Evolutionary conservation across 2,797 vertebrate genomes (phyloP).

Genomic region (Echiichthys vipera): DNA sequence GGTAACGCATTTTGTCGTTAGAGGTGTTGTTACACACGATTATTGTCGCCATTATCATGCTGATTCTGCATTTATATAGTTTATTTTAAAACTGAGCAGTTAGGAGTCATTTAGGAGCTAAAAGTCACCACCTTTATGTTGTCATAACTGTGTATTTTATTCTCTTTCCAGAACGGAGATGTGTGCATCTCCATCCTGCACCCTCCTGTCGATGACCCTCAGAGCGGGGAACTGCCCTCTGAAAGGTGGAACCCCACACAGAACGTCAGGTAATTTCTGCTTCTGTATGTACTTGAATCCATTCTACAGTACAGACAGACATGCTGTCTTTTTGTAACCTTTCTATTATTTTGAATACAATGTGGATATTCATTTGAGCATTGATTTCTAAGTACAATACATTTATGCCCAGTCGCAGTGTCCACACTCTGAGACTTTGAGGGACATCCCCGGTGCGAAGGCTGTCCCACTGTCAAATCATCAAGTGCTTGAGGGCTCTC

Average conservation of each 20-base stretch:
- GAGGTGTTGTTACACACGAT: neutral
- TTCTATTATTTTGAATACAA: neutral
- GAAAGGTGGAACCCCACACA: conserved; percentile 99
- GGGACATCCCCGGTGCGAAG: too few relatives aligned
- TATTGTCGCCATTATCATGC: neutral
- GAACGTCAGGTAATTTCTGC: conserved; percentile 91
- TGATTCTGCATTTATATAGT: neutral
- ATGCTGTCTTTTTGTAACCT: neutral
- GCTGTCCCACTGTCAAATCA: too few relatives aligned
- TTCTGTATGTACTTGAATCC: neutral
- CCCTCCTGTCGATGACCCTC: conserved; percentile 97
- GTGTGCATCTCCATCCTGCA: conserved; percentile 99
- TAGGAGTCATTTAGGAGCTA: neutral
- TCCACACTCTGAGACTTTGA: too few relatives aligned
- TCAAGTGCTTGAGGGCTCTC: too few relatives aligned
- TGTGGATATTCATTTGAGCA: neutral
- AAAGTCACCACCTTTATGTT: neutral
- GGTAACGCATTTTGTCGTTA: conserved; percentile 80
- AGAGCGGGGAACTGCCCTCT: conserved; percentile 97
- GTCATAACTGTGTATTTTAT: neutral
- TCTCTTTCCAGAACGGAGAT: conserved; percentile 91
- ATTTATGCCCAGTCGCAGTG: neutral
- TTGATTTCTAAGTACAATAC: neutral
- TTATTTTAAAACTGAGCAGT: neutral
- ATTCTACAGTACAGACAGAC: neutral